phyloP scores from a whole-genome alignment of 2,797 vertebrate species.

The Cyprinodon diabolis region DNA sequence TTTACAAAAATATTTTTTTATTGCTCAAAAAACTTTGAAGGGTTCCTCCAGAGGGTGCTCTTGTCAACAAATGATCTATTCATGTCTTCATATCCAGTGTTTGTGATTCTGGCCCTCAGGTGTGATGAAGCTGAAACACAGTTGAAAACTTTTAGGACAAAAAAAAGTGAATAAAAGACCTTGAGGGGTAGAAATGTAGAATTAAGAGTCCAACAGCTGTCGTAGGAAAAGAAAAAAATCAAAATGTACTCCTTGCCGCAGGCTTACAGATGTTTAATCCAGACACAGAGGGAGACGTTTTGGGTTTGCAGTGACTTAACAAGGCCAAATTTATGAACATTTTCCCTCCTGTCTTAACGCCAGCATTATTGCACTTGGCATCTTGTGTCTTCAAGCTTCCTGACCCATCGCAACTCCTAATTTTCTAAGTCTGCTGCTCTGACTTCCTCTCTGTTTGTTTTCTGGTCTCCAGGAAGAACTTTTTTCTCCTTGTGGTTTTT shows the following conservation, averaged over 20 bases:
- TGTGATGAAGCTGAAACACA: too few species aligned
- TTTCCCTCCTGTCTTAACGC: constrained; percentile 43
- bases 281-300: constrained; percentile 2
- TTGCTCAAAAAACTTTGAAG: background rate
- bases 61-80: constrained; percentile 14
- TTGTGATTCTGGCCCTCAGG: background rate
- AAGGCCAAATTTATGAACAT: constrained; percentile 52
- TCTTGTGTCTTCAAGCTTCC: constrained; percentile 42
- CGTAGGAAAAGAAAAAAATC: background rate
- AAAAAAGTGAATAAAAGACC: background rate
- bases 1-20: background rate
- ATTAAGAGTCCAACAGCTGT: constrained; percentile 3
- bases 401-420: constrained; percentile 43
- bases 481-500: constrained; percentile 36
- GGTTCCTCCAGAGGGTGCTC: constrained; percentile 52
- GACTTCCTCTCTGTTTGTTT: constrained; percentile 63
- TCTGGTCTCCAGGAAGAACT: constrained; percentile 69
- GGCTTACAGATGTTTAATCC: constrained; percentile 2
- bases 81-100: background rate
- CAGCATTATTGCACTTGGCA: constrained; percentile 41
- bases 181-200: constrained; percentile 14
- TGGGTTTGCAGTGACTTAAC: constrained; percentile 39
- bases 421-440: constrained; percentile 26
- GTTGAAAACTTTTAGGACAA: background rate
- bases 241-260: background rate